A percentile compares a stretch with the other conserved stretches of the same genome.
These are phyloP conservation scores for Struthidea cinerea DNA, from an alignment of 2,113 vertebrate species.

Conservation along the genomic window DNA sequence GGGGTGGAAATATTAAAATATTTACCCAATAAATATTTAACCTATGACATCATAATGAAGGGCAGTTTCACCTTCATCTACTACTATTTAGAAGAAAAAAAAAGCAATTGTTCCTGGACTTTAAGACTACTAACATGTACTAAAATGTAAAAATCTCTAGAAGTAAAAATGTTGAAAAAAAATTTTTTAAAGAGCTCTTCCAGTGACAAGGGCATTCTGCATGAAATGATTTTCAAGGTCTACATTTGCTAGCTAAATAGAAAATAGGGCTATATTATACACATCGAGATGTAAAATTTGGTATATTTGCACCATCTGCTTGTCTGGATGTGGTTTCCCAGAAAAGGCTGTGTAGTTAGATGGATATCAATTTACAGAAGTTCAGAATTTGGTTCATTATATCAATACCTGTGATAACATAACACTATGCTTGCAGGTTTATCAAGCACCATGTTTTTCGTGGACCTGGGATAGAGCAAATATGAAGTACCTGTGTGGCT, in stretches of 20 bases:
- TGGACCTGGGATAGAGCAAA: rapidly evolving
- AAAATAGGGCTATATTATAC: neutral
- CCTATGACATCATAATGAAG: neutral
- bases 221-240: neutral
- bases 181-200: rapidly evolving
- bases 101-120: neutral
- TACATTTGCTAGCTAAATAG: neutral
- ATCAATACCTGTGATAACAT: neutral
- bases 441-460: neutral
- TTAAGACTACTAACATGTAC: neutral
- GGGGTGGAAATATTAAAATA: neutral
- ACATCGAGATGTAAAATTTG: neutral
- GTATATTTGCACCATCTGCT: neutral
- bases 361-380: neutral
- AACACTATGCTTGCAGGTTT: neutral
- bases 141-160: neutral
- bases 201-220: neutral
- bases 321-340: neutral
- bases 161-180: neutral
- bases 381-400: neutral
- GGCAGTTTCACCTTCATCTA: neutral
- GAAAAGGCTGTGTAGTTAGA: neutral
- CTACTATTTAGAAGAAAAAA: neutral
- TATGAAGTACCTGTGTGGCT: neutral
- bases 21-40: neutral